Conservation (phyloP, 2,113 vertebrate species). For the Rafetus swinhoei region DNA sequence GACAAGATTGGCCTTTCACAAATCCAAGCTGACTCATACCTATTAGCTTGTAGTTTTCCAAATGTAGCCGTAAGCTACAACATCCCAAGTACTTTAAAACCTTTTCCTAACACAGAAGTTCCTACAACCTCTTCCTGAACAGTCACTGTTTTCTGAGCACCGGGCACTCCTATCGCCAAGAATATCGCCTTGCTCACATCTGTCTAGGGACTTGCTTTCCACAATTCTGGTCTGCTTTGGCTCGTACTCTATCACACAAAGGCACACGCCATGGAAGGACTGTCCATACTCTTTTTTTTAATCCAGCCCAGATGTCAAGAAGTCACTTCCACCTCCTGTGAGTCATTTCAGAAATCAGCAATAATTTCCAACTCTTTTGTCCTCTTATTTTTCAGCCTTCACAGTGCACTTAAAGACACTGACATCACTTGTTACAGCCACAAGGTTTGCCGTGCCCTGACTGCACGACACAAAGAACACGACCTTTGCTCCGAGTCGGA, state of each 20-base stretch:
- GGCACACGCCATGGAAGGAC: neutral
- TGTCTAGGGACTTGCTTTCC: neutral
- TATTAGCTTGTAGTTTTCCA: neutral
- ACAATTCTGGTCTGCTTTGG: neutral
- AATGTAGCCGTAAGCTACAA: neutral
- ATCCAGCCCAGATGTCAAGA: constrained; percentile 42
- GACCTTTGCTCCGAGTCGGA: neutral
- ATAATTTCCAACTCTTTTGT: fast-evolving
- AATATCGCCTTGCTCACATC: neutral
- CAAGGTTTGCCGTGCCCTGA: neutral
- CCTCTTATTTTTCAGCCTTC: neutral
- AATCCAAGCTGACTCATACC: neutral
- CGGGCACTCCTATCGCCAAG: neutral
- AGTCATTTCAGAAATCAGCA: neutral
- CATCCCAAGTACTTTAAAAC: neutral
- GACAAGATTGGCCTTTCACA: neutral
- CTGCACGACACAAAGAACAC: too few relatives aligned
- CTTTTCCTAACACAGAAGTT: neutral
- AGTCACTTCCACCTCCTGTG: neutral
- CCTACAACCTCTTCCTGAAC: neutral
- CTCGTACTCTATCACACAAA: fast-evolving
- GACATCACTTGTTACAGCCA: too few relatives aligned
- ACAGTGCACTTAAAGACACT: neutral
- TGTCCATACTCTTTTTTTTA: neutral
- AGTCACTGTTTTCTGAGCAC: neutral